Base-by-base conservation (phyloP, 1,140 invertebrate species). In the Cotesia vestalis region DNA sequence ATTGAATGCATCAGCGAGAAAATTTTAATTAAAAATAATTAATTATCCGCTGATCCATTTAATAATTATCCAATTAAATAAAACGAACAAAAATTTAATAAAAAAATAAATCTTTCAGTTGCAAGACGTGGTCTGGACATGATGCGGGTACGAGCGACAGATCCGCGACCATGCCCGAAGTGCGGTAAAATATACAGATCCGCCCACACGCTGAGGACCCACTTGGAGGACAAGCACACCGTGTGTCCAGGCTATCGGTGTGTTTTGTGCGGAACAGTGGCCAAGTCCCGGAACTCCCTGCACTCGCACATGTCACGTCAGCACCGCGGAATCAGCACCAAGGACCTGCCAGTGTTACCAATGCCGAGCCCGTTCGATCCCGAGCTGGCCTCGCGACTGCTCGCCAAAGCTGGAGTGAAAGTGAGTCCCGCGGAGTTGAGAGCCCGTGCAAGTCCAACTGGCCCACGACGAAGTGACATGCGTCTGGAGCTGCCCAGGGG, bases 261-360 rank as follows among this genome's bases (percentile, higher is more conserved):
- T 83, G 95, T 96, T 2, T 88, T 96, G 1, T 96, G 95, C 84
- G 95, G 95, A 36, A 96, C 95, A 1, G 95, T 96, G 14, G 95
- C 95, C 40, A 96, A 96, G 82, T 96, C 94, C 0, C 89, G 95
- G 40, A 97, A 97, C 85, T 95, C 94, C 0, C 87, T 96, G 11
- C 95, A 96, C 84, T 96, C 94, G 27, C 95, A 97, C 85, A 97
- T 97, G 95, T 94, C 93, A 62, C 91, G 95, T 17, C 95, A 96
- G 82, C 95, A 96, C 82, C 91, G 95, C 34, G 95, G 95, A 59
- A 96, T 97, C 79, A 95, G 94, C 78, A 96, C 95, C 57, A 96
- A 96, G 88, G 95, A 96, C 82, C 88, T 97, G 66, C 95, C 95
- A 3, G 94, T 96, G 9, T 83, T 96, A 74, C 94, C 94, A 40